Evolutionary conservation across 1,140 invertebrate genomes (phyloP).

Genomic region (Bombus balteatus): DNA sequence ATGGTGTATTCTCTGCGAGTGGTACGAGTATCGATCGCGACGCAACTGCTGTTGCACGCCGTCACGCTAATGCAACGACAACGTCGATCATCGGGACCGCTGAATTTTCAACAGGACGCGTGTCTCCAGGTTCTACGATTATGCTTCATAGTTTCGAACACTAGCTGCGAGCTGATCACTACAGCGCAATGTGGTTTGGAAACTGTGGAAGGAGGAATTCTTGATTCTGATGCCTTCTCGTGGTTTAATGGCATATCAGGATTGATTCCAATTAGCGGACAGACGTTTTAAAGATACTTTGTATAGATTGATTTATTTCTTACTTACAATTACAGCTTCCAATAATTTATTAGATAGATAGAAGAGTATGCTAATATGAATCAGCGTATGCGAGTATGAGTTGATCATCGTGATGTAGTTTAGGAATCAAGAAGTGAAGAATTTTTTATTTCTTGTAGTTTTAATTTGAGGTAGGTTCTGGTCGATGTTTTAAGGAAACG

Average conservation of each 20-base stretch:
- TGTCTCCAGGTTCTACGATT: not conserved
- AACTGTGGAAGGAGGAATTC: not conserved
- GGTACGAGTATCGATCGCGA: conserved; percentile 23
- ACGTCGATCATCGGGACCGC: conserved; percentile 26
- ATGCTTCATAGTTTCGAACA: not conserved
- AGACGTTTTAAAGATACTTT: not conserved
- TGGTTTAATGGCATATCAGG: not conserved
- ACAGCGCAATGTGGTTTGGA: too few relatives aligned
- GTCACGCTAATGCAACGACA: conserved; percentile 33
- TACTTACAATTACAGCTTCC: too few relatives aligned
- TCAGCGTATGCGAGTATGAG: not conserved
- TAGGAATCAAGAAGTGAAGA: not conserved
- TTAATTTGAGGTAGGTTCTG: too few relatives aligned
- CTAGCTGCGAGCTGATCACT: too few relatives aligned
- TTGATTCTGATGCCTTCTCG: not conserved
- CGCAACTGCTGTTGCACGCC: conserved; percentile 13
- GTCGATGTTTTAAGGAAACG: too few relatives aligned
- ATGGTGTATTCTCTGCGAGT: conserved; percentile 45
- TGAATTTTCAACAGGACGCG: conserved; percentile 13
- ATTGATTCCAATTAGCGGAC: not conserved
- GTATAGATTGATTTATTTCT: not conserved
- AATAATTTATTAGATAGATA: not conserved
- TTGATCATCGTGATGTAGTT: not conserved
- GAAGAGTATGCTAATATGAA: not conserved
- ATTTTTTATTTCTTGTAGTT: not conserved